Evolutionary conservation across 2,797 vertebrate species (phyloP).

Genomic region (Vultur gryphus): DNA sequence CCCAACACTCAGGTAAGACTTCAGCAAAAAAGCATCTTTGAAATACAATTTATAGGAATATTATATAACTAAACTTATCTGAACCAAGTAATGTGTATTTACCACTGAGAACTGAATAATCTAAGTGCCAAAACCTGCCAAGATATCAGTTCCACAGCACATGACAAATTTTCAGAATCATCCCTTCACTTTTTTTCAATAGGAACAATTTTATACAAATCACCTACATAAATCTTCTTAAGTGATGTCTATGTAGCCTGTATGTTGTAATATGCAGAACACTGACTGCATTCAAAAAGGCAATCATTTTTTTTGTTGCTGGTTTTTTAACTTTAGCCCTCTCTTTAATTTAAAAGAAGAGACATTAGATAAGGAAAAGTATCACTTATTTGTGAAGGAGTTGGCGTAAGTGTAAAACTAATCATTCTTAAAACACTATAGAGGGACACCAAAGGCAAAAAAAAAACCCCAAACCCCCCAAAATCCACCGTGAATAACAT

Average conservation of each 20-base stretch:
- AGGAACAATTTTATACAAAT: not conserved
- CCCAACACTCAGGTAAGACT: not conserved
- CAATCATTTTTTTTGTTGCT: not conserved
- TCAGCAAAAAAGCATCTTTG: not conserved
- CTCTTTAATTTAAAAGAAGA: not conserved
- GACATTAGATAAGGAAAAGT: not conserved
- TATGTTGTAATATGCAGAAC: not conserved
- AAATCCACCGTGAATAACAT: not conserved
- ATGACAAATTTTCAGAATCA: not conserved
- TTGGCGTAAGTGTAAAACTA: not conserved
- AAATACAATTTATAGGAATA: not conserved
- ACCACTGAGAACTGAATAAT: not conserved
- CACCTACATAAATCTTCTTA: not conserved
- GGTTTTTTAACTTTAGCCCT: not conserved
- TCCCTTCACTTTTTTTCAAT: not conserved
- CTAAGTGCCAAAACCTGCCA: not conserved
- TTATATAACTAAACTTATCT: not conserved
- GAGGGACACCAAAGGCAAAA: not conserved
- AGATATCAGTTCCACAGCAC: not conserved
- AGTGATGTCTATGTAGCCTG: not conserved
- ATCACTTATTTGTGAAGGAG: not conserved
- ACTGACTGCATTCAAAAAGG: not conserved
- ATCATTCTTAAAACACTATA: not conserved
- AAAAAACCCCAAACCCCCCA: rapidly evolving
- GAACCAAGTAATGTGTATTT: not conserved